A percentile compares a stretch with the other conserved stretches of the same genome.
Conservation (phyloP, 2,797 vertebrate species). For the Phoxinus dragarum region DNA sequence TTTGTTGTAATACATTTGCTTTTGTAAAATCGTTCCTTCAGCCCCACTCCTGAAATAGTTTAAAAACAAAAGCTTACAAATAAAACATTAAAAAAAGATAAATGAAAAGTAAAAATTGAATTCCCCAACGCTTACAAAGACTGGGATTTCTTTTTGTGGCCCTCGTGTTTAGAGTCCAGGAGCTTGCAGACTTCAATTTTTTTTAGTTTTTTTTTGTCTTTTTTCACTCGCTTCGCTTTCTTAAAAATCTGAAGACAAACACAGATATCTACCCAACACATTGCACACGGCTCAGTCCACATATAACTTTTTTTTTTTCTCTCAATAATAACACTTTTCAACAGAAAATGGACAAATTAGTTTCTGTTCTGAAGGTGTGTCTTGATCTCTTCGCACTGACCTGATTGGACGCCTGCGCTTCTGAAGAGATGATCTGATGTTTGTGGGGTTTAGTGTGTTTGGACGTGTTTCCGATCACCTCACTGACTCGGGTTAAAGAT, state of each 20-base stretch:
- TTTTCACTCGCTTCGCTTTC: slow-evolving; percentile 79
- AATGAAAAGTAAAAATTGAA: slow-evolving; percentile 78
- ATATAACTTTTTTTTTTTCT: slow-evolving; percentile 69
- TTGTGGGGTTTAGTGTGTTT: slow-evolving; percentile 48
- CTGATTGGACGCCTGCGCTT: slow-evolving; percentile 56
- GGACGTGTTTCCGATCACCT: slow-evolving; percentile 68
- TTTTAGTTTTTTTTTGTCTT: slow-evolving; percentile 72
- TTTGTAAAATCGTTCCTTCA: slow-evolving; percentile 85
- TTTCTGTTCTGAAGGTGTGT: slow-evolving; percentile 74
- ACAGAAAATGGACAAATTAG: slow-evolving; percentile 67
- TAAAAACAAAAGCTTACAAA: slow-evolving; percentile 85
- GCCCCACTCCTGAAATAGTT: slow-evolving; percentile 78
- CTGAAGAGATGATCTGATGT: slow-evolving; percentile 66
- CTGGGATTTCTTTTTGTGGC: slow-evolving; percentile 81
- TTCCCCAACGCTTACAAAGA: slow-evolving; percentile 83
- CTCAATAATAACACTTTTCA: slow-evolving; percentile 84
- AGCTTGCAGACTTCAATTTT: slow-evolving; percentile 83
- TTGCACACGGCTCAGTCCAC: slow-evolving; percentile 92
- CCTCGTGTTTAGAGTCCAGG: slow-evolving; percentile 91
- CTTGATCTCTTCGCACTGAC: slow-evolving; percentile 41
- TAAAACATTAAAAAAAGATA: slow-evolving; percentile 77
- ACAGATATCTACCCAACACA: slow-evolving; percentile 92
- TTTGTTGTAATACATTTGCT: slow-evolving; percentile 70
- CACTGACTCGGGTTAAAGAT: slow-evolving; percentile 69
- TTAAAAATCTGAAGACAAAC: slow-evolving; percentile 91